Evolutionary conservation across 2,797 vertebrate species (phyloP).

Genomic region (Octomys mimax): DNA sequence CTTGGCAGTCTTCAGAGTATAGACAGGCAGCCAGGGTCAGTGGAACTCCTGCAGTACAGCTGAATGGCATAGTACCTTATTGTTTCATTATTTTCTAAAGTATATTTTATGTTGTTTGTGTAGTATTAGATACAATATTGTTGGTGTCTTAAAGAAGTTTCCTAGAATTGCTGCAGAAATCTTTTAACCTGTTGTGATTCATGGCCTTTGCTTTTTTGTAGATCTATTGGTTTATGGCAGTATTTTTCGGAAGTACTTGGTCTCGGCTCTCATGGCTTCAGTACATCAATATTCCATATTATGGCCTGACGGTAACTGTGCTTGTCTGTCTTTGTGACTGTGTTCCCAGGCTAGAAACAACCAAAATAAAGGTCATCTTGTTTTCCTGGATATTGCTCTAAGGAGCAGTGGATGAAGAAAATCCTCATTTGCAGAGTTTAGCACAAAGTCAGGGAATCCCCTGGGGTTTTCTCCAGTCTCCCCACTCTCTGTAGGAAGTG

Average conservation of each 20-base stretch:
- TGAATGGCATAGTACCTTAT: too few relatives aligned
- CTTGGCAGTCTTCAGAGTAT: too few relatives aligned
- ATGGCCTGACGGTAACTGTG: constrained; percentile 92
- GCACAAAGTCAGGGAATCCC: neutral
- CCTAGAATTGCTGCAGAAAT: neutral
- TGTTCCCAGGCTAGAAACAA: neutral
- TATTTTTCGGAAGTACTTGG: constrained; percentile 83
- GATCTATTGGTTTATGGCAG: constrained; percentile 93
- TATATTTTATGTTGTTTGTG: neutral
- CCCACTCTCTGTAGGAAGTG: neutral
- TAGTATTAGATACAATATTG: neutral
- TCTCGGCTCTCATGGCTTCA: constrained; percentile 94
- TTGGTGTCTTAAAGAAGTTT: neutral
- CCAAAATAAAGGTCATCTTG: neutral
- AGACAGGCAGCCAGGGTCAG: too few relatives aligned
- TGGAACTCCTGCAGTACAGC: too few relatives aligned
- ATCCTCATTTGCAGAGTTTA: neutral
- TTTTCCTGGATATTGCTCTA: neutral
- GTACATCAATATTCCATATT: constrained; percentile 95
- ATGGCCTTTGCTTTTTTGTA: constrained; percentile 79
- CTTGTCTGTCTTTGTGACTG: neutral
- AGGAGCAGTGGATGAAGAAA: neutral
- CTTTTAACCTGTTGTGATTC: neutral
- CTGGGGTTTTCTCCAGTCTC: neutral
- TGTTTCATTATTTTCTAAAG: neutral